Percentiles rank a stretch among this genome's conserved stretches.
phyloP scores from a whole-genome alignment of 2,113 vertebrate genomes.

The Gobio gobio region DNA sequence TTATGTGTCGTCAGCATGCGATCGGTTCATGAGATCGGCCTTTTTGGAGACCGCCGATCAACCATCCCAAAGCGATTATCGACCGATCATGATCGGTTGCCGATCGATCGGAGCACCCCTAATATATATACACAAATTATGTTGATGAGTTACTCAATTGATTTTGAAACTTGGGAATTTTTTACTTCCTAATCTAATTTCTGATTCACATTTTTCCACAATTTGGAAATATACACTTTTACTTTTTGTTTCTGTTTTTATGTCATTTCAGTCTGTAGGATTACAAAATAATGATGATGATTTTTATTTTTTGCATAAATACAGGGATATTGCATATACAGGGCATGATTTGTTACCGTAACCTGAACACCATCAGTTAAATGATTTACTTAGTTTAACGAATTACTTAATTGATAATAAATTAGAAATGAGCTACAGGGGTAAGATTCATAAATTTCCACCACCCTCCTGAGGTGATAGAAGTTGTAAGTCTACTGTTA shows the following conservation, averaged over 20 bases:
- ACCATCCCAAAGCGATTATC: no score
- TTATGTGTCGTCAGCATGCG: no score
- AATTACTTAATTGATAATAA: neutral
- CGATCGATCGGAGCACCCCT: no score
- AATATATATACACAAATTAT: neutral
- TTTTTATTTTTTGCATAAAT: neutral
- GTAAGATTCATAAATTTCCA: neutral
- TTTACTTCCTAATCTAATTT: neutral
- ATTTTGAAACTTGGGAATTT: slow-evolving; percentile 48
- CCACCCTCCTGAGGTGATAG: neutral
- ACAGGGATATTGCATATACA: neutral
- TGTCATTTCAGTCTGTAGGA: neutral
- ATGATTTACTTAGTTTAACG: neutral
- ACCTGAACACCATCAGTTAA: neutral
- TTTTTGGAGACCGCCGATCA: no score
- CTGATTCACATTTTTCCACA: slow-evolving; percentile 27
- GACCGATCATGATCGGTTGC: no score
- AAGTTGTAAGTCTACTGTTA: neutral
- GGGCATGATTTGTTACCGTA: neutral
- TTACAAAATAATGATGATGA: neutral
- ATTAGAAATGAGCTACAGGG: neutral
- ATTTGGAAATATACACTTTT: slow-evolving; percentile 30
- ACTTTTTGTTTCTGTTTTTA: slow-evolving; percentile 44
- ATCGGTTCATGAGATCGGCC: no score
- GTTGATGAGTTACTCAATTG: neutral